Evolutionary conservation across 1,140 invertebrate species (phyloP).

Genomic region (Diorhabda carinulata): DNA sequence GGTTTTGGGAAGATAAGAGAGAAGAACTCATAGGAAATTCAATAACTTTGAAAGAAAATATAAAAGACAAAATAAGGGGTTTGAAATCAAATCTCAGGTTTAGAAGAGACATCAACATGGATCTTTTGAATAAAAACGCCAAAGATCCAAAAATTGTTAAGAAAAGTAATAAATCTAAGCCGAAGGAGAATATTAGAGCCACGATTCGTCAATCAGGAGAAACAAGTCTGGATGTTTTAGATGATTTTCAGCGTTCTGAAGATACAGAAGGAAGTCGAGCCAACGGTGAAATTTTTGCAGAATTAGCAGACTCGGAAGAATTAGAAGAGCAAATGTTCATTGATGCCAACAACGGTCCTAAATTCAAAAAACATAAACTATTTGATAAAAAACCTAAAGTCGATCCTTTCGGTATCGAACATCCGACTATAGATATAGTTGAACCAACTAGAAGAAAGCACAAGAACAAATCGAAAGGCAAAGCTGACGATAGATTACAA

Average conservation of each 20-base stretch:
- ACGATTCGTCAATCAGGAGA: slow-evolving; percentile 12
- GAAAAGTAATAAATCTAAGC: slow-evolving; percentile 6
- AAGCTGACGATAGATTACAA: neutral
- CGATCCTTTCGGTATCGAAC: neutral
- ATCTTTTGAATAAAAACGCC: slow-evolving; percentile 4
- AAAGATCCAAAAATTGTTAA: neutral
- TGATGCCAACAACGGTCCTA: neutral
- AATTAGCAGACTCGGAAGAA: slow-evolving; percentile 18
- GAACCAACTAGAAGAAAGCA: neutral
- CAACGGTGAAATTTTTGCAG: slow-evolving; percentile 11
- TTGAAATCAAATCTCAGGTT: slow-evolving; percentile 6
- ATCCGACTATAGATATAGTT: slow-evolving; percentile 8
- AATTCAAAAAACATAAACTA: slow-evolving; percentile 3
- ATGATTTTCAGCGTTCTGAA: slow-evolving; percentile 18
- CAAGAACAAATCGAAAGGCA: slow-evolving; percentile 9
- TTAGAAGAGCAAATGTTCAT: slow-evolving; percentile 3
- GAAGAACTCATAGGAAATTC: slow-evolving; percentile 15
- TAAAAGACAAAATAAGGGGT: slow-evolving; percentile 10
- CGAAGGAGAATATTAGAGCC: slow-evolving; percentile 6
- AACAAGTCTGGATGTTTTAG: slow-evolving; percentile 21
- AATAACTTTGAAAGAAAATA: slow-evolving; percentile 15
- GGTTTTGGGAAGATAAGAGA: slow-evolving; percentile 11
- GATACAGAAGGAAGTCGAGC: neutral
- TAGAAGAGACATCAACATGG: neutral
- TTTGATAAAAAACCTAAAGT: slow-evolving; percentile 10